Evolutionary conservation across 2,797 vertebrate species (phyloP).

Genomic region (Tolypeutes matacus): DNA sequence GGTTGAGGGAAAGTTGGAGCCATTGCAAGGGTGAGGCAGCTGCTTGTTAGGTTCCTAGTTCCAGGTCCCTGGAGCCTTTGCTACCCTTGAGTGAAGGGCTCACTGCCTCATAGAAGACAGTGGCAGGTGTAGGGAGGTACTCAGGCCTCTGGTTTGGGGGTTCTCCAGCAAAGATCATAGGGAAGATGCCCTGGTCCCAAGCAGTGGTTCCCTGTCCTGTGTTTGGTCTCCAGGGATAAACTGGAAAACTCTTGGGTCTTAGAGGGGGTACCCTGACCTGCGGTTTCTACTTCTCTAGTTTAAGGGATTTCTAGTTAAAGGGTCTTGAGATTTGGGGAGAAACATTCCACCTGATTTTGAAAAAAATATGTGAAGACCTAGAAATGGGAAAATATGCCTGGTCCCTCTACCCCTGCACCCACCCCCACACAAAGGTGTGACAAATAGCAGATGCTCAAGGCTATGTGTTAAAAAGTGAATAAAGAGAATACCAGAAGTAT

Average conservation of each 20-base stretch:
- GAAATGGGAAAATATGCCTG: not conserved
- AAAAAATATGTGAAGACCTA: slow-evolving; percentile 14
- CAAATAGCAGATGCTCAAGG: not conserved
- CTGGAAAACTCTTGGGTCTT: not conserved
- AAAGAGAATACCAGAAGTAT: not conserved
- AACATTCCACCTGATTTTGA: not conserved
- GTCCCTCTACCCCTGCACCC: not conserved
- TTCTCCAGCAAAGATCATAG: not conserved
- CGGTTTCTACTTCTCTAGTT: not conserved
- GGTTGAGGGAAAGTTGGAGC: not conserved
- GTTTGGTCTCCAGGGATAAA: not conserved
- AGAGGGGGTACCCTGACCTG: not conserved
- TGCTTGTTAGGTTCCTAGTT: not conserved
- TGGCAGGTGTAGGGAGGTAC: not conserved
- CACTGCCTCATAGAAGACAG: not conserved
- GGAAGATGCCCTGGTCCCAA: not conserved
- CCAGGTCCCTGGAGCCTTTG: not conserved
- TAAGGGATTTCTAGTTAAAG: slow-evolving; percentile 31
- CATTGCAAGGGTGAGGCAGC: not conserved
- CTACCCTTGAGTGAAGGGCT: not conserved
- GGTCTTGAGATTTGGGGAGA: not conserved
- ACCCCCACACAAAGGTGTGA: not conserved
- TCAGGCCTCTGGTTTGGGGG: not conserved
- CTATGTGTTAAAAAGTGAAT: not conserved
- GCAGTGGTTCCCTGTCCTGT: not conserved